Evolutionary conservation across 1,140 invertebrate species (phyloP).

Genomic region (Muscidifurax raptorellus): DNA sequence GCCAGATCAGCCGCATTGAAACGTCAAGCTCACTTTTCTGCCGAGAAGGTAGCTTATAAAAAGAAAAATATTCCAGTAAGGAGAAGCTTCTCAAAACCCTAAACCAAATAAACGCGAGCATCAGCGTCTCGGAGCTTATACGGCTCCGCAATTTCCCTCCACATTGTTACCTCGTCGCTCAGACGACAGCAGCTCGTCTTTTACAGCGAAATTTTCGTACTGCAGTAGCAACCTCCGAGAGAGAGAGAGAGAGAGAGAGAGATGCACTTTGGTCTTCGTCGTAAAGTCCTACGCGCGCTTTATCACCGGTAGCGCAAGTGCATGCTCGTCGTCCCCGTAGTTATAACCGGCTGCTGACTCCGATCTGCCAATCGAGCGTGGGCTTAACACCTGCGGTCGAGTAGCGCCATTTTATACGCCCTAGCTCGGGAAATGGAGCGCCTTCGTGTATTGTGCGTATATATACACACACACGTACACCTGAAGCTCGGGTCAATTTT

Average conservation of each 20-base stretch:
- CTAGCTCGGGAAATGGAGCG: background rate
- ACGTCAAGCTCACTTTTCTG: too few relatives aligned
- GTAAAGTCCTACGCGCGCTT: slow-evolving; percentile 13
- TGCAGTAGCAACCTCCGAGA: background rate
- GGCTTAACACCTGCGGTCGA: background rate
- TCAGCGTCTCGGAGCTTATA: background rate
- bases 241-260: background rate
- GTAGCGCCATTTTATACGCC: slow-evolving; percentile 9
- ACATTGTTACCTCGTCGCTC: background rate
- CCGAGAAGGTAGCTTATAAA: too few relatives aligned
- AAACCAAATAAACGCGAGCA: background rate
- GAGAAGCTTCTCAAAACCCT: background rate
- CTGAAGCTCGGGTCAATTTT: background rate
- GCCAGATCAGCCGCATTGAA: too few relatives aligned
- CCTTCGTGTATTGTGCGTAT: too few relatives aligned
- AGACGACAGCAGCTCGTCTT: background rate
- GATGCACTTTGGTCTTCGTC: slow-evolving; percentile 11
- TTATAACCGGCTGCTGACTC: slow-evolving; percentile 4
- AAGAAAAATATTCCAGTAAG: too few relatives aligned
- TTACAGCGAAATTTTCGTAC: slow-evolving; percentile 5
- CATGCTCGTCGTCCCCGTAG: background rate
- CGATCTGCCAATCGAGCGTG: slow-evolving; percentile 16
- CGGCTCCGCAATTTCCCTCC: background rate
- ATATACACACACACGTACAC: background rate
- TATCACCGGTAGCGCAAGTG: background rate